Percentiles rank a stretch among this genome's conserved stretches.
Conservation (phyloP, 2,888 invertebrate species). For the Mystacides longicornis region DNA sequence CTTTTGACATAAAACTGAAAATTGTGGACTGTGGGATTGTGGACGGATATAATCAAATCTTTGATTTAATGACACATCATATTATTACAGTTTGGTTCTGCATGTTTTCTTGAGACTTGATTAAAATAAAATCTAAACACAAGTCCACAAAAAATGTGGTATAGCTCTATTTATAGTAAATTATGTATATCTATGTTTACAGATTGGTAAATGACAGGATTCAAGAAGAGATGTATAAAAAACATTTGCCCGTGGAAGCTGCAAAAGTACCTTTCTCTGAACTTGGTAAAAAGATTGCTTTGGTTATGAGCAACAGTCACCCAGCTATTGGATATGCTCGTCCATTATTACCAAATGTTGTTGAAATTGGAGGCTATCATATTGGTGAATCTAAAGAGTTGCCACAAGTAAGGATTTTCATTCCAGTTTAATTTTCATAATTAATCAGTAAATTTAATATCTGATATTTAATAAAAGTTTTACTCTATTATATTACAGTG, state of each 20-base stretch:
- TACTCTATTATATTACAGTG: too few relatives aligned
- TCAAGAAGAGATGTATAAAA: slow-evolving; percentile 14
- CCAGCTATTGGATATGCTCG: slow-evolving; percentile 22
- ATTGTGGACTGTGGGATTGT: too few relatives aligned
- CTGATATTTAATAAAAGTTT: too few relatives aligned
- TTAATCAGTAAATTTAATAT: too few relatives aligned
- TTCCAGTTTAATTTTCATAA: neutral
- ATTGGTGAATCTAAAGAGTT: slow-evolving; percentile 23
- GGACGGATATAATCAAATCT: too few relatives aligned
- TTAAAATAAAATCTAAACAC: neutral
- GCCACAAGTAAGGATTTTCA: slow-evolving; percentile 18
- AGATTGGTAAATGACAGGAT: slow-evolving; percentile 11
- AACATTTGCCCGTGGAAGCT: slow-evolving; percentile 20
- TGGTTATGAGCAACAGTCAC: slow-evolving; percentile 26
- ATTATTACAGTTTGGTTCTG: neutral
- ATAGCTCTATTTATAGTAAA: neutral
- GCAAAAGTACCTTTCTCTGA: slow-evolving; percentile 20
- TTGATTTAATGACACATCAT: neutral
- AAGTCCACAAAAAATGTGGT: neutral
- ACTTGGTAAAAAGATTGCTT: slow-evolving; percentile 18
- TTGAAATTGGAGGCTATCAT: slow-evolving; percentile 27
- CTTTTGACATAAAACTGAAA: too few relatives aligned
- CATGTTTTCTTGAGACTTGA: neutral
- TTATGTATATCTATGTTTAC: neutral
- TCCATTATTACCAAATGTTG: slow-evolving; percentile 24